A percentile compares a stretch with the other conserved stretches of the same genome.
Conservation (phyloP, 1,140 invertebrate species). For the Macrosteles quadrilineatus region DNA sequence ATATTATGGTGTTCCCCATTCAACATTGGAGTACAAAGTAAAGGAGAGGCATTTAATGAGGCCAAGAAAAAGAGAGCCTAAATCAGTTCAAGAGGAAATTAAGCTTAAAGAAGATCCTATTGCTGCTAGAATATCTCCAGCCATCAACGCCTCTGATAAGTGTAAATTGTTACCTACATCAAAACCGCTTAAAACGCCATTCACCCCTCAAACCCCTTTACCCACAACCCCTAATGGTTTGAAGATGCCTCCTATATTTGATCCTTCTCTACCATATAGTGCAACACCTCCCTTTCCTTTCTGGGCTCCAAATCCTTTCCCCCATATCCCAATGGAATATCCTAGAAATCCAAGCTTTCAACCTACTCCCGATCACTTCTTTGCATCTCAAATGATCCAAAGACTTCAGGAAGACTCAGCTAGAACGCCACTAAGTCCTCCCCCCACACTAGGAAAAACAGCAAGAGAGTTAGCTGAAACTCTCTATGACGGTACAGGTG, state of each 20-base stretch:
- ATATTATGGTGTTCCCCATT: conserved; percentile 97
- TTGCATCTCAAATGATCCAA: conserved; percentile 79
- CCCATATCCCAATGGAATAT: conserved; percentile 56
- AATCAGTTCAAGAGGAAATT: conserved; percentile 60
- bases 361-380: conserved; percentile 65
- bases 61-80: conserved; percentile 78
- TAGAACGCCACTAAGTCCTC: conserved; percentile 45
- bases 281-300: conserved; percentile 60
- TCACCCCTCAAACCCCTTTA: conserved; percentile 57
- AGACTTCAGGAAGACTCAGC: conserved; percentile 68
- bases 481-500: conserved; percentile 61
- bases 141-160: conserved; percentile 12
- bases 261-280: conserved; percentile 56
- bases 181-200: conserved; percentile 60
- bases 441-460: conserved; percentile 53
- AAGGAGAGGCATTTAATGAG: conserved; percentile 90
- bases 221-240: conserved; percentile 61
- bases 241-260: conserved; percentile 65
- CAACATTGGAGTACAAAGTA: conserved; percentile 98
- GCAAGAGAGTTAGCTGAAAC: conserved; percentile 62
- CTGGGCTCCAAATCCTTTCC: conserved; percentile 57
- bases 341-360: conserved; percentile 52
- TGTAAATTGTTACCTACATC: conserved; percentile 50
- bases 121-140: conserved; percentile 30
- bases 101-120: conserved; percentile 51